Evolutionary conservation across 2,888 invertebrate species (phyloP).

Genomic region (Diadegma fenestrale): DNA sequence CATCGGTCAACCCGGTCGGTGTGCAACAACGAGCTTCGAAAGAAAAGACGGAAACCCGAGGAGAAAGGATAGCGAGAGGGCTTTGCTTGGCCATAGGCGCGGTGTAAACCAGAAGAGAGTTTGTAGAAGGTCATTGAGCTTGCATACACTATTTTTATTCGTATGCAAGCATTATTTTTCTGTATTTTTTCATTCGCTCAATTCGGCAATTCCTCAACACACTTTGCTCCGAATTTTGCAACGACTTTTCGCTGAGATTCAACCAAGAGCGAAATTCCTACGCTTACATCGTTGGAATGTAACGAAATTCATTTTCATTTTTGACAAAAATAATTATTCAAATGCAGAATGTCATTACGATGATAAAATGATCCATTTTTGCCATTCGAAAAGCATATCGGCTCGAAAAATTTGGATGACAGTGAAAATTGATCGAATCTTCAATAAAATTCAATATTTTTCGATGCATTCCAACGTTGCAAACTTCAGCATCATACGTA

Average conservation of each 20-base stretch:
- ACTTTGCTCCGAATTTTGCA: not conserved
- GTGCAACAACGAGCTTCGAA: slow-evolving; percentile 37
- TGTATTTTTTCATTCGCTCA: not conserved
- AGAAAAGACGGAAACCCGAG: slow-evolving; percentile 33
- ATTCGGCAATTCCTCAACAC: not conserved
- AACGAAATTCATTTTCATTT: too few species aligned
- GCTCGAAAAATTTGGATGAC: too few species aligned
- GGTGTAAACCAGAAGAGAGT: slow-evolving; percentile 37
- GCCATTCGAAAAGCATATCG: too few species aligned
- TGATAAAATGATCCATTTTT: too few species aligned
- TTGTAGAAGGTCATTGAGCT: slow-evolving; percentile 50
- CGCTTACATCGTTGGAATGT: too few species aligned
- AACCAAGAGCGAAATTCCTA: not conserved
- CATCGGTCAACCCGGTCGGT: slow-evolving; percentile 22
- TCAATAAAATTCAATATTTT: too few species aligned
- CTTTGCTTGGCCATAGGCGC: slow-evolving; percentile 9
- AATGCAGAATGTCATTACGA: too few species aligned
- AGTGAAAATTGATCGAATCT: too few species aligned
- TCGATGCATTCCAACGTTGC: too few species aligned
- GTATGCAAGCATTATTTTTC: not conserved
- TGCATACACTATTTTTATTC: not conserved
- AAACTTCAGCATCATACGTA: too few species aligned
- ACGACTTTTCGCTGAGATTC: not conserved
- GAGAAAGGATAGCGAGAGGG: slow-evolving; percentile 26
- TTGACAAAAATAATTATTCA: too few species aligned